Evolutionary conservation across 1,140 invertebrate species (phyloP), one percentile per base, ranked within the genome.

Genomic region (Daktulosphaira vitifoliae): DNA sequence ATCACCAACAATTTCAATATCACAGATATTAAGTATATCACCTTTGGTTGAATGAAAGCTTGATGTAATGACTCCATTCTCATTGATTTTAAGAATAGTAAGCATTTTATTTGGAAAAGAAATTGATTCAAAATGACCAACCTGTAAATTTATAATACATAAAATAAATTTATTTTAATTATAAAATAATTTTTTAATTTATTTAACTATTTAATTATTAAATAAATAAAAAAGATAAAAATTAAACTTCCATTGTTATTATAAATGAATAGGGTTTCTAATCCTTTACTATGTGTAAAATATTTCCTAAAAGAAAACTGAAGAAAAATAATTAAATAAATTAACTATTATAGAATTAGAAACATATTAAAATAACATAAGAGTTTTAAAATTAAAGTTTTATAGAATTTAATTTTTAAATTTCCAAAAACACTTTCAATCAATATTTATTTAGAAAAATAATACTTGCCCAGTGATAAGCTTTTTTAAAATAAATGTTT

Each of bases 401-500:
- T n/a, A n/a, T n/a, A n/a, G n/a, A n/a, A n/a, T n/a, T n/a, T n/a
- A n/a, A n/a, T n/a, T n/a, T n/a, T n/a, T n/a, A n/a, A n/a, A n/a
- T n/a, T n/a, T n/a, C n/a, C n/a, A n/a, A n/a, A n/a, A n/a, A n/a
- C n/a, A n/a, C n/a, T n/a, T n/a, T n/a, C n/a, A n/a, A n/a, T n/a
- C n/a, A n/a, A n/a, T n/a, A n/a, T n/a, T n/a, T n/a, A n/a, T n/a
- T n/a, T n/a, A n/a, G n/a, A n/a, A 38, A 52, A 51, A 59, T 33
- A 33, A 69, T 74, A 73, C 80, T 81, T 68, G 85, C 78, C 59
- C 68, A 74, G 71, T 82, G 77, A 15, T 78, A 69, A 1, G 77
- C 73, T 69, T 73, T 76, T 69, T 84, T 78, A 1, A 79, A 73
- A 44, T 79, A 77, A 42, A 77, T 71, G 73, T 82, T 81, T 0